Base-by-base conservation (phyloP, 2,113 vertebrate genomes). In the Montifringilla adamsi region DNA sequence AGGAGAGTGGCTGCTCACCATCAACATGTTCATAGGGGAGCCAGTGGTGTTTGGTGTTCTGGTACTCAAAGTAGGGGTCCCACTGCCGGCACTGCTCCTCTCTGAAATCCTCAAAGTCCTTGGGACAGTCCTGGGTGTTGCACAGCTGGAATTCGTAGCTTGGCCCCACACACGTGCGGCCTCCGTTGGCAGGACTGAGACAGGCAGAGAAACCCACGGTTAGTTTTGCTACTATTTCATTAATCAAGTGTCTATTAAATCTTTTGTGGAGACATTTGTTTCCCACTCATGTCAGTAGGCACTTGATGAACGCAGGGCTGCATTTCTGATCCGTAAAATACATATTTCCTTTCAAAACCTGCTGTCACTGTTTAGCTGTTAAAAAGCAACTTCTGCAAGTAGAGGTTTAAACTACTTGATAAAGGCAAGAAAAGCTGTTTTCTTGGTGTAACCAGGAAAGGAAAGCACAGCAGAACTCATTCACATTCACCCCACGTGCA, bases 111-210 rank as follows among this genome's bases (percentile, higher is more conserved):
- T 98, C 98, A 49, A 98, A 97, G 50, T 98, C 95, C 56, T 99
- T 98, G 22, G 98, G 98, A 24, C 99, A 99, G 47, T 98, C 98
- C 62, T 99, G 97, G 12, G 94, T 97, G 97, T 98, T 99, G 97
- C 99, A 99, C 74, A 99, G 98, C 96, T 99, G 98, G 97, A 99
- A 99, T 95, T 99, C 98, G 4, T 99, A 98, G 67, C 96, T 98
- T 0, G 98, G 97, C 27, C 99, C 99, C 7, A 98, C 70, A 28
- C 99, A 99, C 6, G 98, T 98, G 64, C 98, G 99, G 53, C 99
- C 99, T 49, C 99, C 99, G 0, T 99, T 99, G 87, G 98, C 98
- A 5, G 99, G 99, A 83, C 99, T 99, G 96, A 0, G 19, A 58
- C 64, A 49, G 76, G n/a, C 47, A 94, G 64, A 84, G 72, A 87